phyloP scores from a whole-genome alignment of 1,140 invertebrate genomes.

The Brachionus plicatilis region DNA sequence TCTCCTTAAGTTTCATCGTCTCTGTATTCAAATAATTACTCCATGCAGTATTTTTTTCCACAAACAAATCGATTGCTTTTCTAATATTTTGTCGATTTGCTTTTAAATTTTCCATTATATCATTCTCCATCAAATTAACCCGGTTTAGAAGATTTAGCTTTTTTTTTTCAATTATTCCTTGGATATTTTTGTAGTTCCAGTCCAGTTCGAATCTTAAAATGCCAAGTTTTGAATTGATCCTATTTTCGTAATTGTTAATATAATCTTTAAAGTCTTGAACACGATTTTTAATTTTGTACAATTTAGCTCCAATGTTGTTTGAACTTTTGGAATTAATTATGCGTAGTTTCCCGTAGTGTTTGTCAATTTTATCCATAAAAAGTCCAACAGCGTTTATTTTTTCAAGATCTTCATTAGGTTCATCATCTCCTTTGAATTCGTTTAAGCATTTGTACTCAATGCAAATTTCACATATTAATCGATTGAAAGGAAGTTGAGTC shows the following conservation, averaged over 20 bases:
- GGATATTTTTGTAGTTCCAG: not conserved
- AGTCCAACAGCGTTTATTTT: not conserved
- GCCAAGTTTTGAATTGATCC: not conserved
- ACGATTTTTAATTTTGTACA: slow-evolving; percentile 1
- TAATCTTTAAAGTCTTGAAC: not conserved
- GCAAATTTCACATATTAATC: not conserved
- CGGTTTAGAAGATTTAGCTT: not conserved
- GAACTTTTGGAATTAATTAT: not conserved
- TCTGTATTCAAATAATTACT: slow-evolving; percentile 7
- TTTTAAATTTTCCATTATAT: not conserved
- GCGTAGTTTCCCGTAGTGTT: not conserved
- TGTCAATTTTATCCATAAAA: slow-evolving; percentile 16
- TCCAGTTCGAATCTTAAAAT: not conserved
- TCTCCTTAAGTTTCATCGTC: not conserved
- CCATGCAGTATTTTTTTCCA: not conserved
- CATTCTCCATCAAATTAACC: not conserved
- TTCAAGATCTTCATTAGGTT: not conserved
- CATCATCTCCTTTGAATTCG: not conserved
- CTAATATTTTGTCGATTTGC: not conserved
- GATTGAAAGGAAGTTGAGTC: not conserved
- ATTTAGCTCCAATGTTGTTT: not conserved
- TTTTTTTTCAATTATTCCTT: not conserved
- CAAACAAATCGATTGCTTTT: not conserved
- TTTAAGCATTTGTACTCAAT: slow-evolving; percentile 11
- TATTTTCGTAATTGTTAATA: not conserved